Evolutionary conservation across 2,113 vertebrate genomes (phyloP).

Genomic region (Macroglossus sobrinus): DNA sequence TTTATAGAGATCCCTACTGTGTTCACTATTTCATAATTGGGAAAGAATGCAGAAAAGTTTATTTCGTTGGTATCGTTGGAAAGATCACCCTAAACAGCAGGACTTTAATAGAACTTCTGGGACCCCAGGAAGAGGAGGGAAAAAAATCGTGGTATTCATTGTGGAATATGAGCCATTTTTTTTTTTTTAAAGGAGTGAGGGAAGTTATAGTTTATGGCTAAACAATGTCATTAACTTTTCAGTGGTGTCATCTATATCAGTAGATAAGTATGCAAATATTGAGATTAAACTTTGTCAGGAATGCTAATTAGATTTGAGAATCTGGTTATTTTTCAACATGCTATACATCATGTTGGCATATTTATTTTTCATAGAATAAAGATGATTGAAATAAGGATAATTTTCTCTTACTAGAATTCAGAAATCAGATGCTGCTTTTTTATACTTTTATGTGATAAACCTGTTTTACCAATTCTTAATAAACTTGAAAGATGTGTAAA

Average conservation of each 20-base stretch:
- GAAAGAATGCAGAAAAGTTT: constrained; percentile 77
- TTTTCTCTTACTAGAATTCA: constrained; percentile 46
- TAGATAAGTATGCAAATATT: constrained; percentile 14
- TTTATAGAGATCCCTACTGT: constrained; percentile 68
- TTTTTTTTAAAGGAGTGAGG: constrained; percentile 63
- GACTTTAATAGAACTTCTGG: constrained; percentile 79
- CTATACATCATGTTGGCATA: constrained; percentile 16
- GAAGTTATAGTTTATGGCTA: constrained; percentile 73
- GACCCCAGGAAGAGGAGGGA: constrained; percentile 71
- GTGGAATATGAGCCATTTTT: constrained; percentile 75
- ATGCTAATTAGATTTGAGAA: constrained; percentile 56
- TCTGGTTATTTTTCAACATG: constrained; percentile 51
- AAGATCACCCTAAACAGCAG: constrained; percentile 74
- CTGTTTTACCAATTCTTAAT: constrained; percentile 32
- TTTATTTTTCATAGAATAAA: constrained; percentile 41
- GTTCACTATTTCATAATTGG: constrained; percentile 73
- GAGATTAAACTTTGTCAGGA: constrained; percentile 62
- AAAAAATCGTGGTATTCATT: constrained; percentile 67
- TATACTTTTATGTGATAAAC: background rate
- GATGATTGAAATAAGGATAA: constrained; percentile 2
- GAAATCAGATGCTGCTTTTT: constrained; percentile 36
- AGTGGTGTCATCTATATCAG: background rate
- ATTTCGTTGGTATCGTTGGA: constrained; percentile 77
- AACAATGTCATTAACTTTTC: constrained; percentile 72
- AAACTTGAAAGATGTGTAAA: constrained; percentile 45